Conservation (phyloP, 2,888 invertebrate species). For the Cheilosia urbana region DNA sequence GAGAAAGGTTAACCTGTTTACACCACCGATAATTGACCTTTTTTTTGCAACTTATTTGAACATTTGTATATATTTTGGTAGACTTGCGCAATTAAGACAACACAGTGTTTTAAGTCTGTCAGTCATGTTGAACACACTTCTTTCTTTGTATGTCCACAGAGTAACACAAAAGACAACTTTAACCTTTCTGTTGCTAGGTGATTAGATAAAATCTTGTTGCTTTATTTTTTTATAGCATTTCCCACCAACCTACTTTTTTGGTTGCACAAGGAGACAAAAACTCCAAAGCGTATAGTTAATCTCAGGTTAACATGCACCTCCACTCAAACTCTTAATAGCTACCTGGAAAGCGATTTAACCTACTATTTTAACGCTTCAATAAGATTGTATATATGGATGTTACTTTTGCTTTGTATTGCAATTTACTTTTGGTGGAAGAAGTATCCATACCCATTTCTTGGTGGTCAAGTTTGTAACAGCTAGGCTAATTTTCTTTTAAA, state of each 20-base stretch:
- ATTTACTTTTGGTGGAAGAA: too few relatives aligned
- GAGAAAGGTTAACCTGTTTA: conserved; percentile 34
- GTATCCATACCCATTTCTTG: too few relatives aligned
- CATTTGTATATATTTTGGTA: conserved; percentile 26
- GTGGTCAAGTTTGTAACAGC: too few relatives aligned
- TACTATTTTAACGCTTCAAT: conserved; percentile 4
- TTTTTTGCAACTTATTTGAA: conserved; percentile 30
- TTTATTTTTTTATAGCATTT: conserved; percentile 27
- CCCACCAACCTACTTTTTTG: neutral
- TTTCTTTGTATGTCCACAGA: neutral
- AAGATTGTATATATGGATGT: too few relatives aligned
- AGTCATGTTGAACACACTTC: conserved; percentile 41
- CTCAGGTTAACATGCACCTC: neutral
- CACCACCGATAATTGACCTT: conserved; percentile 31
- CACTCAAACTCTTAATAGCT: neutral
- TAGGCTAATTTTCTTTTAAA: too few relatives aligned
- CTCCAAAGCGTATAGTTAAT: conserved; percentile 11
- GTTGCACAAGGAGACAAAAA: conserved; percentile 18
- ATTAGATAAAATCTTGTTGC: conserved; percentile 29
- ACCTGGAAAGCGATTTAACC: conserved; percentile 13
- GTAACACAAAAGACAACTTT: neutral
- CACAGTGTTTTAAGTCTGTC: conserved; percentile 35
- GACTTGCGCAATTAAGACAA: conserved; percentile 37
- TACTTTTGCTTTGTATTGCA: too few relatives aligned
- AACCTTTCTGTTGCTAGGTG: conserved; percentile 25